A percentile compares a stretch with the other conserved stretches of the same genome.
phyloP scores from a whole-genome alignment of 2,888 invertebrate species.

The Oscheius onirici region DNA sequence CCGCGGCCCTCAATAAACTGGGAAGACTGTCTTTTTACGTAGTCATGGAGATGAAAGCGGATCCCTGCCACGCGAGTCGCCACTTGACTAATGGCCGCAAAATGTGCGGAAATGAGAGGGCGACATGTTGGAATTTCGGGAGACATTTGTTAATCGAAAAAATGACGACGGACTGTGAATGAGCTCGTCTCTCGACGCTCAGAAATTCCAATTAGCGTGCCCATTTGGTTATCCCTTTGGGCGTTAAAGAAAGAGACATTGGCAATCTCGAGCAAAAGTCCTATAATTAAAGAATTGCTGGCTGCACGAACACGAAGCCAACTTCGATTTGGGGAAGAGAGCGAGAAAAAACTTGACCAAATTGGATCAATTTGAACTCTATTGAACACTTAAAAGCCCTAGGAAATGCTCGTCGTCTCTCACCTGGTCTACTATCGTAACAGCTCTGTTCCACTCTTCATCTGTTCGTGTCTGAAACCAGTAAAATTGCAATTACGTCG shows the following conservation, averaged over 20 bases:
- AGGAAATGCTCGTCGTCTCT: too few relatives aligned
- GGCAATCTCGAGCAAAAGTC: conserved; percentile 30
- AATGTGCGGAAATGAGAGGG: conserved; percentile 24
- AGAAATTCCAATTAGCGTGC: conserved; percentile 26
- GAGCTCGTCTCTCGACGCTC: conserved; percentile 12
- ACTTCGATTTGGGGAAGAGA: not conserved
- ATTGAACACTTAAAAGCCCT: not conserved
- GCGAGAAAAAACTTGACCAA: conserved; percentile 14
- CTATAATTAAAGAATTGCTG: conserved; percentile 31
- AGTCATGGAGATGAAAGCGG: conserved; percentile 21
- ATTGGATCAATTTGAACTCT: conserved; percentile 31
- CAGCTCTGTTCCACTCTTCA: too few relatives aligned
- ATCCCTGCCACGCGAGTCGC: conserved; percentile 25
- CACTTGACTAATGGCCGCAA: conserved; percentile 28
- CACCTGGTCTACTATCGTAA: too few relatives aligned
- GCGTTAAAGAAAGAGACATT: not conserved
- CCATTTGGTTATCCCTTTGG: conserved; percentile 1
- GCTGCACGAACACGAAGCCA: not conserved
- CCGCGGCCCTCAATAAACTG: not conserved
- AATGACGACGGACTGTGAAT: conserved; percentile 21
- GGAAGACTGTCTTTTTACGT: not conserved
- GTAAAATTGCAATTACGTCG: too few relatives aligned
- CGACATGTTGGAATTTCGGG: not conserved
- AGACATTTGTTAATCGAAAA: conserved; percentile 3
- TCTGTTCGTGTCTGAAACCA: too few relatives aligned